Evolutionary conservation across 2,888 invertebrate genomes (phyloP).

Genomic region (Carabus problematicus): DNA sequence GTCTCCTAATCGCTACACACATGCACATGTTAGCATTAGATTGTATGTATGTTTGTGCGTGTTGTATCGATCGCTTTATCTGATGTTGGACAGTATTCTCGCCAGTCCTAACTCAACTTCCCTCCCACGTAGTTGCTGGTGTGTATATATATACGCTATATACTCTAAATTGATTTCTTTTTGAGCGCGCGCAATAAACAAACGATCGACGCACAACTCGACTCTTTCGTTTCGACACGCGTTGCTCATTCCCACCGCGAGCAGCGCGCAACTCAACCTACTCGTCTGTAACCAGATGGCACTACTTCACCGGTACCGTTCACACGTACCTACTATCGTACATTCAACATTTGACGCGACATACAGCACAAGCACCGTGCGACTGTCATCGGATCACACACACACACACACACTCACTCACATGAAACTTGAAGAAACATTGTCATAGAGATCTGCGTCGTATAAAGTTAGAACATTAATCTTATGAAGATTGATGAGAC

Average conservation of each 20-base stretch:
- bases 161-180: slow-evolving; percentile 44
- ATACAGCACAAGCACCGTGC: too few species aligned
- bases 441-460: slow-evolving; percentile 49
- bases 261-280: slow-evolving; percentile 1
- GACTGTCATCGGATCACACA: neutral
- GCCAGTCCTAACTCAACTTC: too few species aligned
- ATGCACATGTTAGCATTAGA: neutral
- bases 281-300: slow-evolving; percentile 35
- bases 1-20: slow-evolving; percentile 37
- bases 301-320: slow-evolving; percentile 24
- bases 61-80: neutral
- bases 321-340: neutral
- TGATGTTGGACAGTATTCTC: too few species aligned
- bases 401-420: neutral
- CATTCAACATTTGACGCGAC: neutral
- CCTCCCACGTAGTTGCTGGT: too few species aligned
- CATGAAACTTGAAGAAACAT: slow-evolving; percentile 49
- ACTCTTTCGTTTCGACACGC: neutral
- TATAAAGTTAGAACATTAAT: slow-evolving; percentile 54
- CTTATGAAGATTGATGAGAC: slow-evolving; percentile 55
- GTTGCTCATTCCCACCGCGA: slow-evolving; percentile 7
- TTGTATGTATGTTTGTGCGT: neutral
- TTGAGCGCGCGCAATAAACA: slow-evolving; percentile 46
- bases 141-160: neutral
- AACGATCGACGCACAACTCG: slow-evolving; percentile 33